phyloP scores from a whole-genome alignment of 2,888 invertebrate genomes.

The Aleiodes alternator region DNA sequence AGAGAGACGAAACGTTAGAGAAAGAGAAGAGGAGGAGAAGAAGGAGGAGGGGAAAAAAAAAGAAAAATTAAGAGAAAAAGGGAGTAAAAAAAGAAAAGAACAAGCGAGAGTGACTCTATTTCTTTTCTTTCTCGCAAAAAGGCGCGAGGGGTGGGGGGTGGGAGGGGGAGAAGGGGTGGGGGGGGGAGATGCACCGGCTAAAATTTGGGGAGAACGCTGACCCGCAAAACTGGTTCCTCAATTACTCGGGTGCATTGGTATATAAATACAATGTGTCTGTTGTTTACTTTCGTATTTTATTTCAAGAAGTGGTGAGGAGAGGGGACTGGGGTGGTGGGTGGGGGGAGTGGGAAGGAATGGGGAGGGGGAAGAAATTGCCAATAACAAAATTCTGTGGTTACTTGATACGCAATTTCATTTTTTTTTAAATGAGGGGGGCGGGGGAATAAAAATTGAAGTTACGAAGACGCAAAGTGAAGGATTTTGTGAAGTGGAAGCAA shows the following conservation, averaged over 20 bases:
- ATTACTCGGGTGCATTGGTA: slow-evolving; percentile 59
- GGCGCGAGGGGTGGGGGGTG: not conserved
- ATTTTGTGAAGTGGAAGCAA: too few species aligned
- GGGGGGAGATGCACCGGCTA: slow-evolving; percentile 33
- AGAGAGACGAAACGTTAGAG: slow-evolving; percentile 21
- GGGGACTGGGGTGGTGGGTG: too few species aligned
- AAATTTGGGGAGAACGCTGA: slow-evolving; percentile 62
- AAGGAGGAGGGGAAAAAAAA: not conserved
- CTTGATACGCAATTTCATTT: too few species aligned
- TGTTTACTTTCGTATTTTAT: slow-evolving; percentile 35
- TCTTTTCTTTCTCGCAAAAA: slow-evolving; percentile 1
- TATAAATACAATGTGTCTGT: slow-evolving; percentile 32
- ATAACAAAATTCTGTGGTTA: too few species aligned
- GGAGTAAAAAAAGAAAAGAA: slow-evolving; percentile 28
- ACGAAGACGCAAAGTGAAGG: too few species aligned
- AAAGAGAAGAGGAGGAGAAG: slow-evolving; percentile 30
- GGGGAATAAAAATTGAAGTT: too few species aligned
- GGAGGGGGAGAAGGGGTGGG: slow-evolving; percentile 23
- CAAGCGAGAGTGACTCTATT: slow-evolving; percentile 49
- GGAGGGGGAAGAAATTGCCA: too few species aligned
- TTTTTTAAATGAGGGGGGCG: too few species aligned
- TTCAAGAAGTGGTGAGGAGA: not conserved
- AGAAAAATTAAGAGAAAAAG: not conserved
- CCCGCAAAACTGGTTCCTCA: slow-evolving; percentile 72
- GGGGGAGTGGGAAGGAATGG: too few species aligned